Evolutionary conservation across 1,140 invertebrate species (phyloP).

Genomic region (Drosophila pectinifera): DNA sequence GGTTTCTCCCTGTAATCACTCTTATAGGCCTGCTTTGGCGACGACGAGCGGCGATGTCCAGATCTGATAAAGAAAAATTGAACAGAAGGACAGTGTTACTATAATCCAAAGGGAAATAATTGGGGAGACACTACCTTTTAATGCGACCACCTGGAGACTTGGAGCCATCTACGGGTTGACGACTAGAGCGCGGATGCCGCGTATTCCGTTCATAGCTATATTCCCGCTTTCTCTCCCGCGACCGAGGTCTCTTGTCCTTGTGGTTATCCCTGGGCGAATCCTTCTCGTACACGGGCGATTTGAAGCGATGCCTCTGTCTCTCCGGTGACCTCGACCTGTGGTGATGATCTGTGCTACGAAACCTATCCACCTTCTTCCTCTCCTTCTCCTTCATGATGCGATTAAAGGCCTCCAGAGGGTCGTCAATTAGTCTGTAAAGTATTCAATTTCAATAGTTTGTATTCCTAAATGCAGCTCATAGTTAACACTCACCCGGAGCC

Average conservation of each 20-base stretch:
- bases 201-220: slow-evolving; percentile 60
- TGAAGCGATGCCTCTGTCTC: slow-evolving; percentile 64
- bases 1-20: slow-evolving; percentile 50
- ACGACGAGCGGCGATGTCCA: slow-evolving; percentile 55
- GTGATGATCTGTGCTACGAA: slow-evolving; percentile 72
- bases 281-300: slow-evolving; percentile 64
- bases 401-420: slow-evolving; percentile 94
- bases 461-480: not conserved
- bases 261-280: slow-evolving; percentile 46
- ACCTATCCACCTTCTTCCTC: slow-evolving; percentile 88
- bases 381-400: slow-evolving; percentile 94
- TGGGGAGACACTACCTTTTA: slow-evolving; percentile 46
- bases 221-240: slow-evolving; percentile 71
- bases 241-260: slow-evolving; percentile 65
- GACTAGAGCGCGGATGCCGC: slow-evolving; percentile 37
- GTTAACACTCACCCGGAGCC: slow-evolving; percentile 70
- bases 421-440: slow-evolving; percentile 88
- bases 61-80: slow-evolving; percentile 32
- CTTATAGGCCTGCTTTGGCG: slow-evolving; percentile 59
- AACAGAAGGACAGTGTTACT: slow-evolving; percentile 1
- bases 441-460: not conserved
- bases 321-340: slow-evolving; percentile 74
- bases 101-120: not conserved
- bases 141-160: slow-evolving; percentile 75
- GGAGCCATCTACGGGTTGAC: slow-evolving; percentile 59